A percentile compares a stretch with the other conserved stretches of the same genome.
Evolutionary conservation across 2,113 vertebrate species (phyloP).

Genomic region (Dryoscopus gambensis): DNA sequence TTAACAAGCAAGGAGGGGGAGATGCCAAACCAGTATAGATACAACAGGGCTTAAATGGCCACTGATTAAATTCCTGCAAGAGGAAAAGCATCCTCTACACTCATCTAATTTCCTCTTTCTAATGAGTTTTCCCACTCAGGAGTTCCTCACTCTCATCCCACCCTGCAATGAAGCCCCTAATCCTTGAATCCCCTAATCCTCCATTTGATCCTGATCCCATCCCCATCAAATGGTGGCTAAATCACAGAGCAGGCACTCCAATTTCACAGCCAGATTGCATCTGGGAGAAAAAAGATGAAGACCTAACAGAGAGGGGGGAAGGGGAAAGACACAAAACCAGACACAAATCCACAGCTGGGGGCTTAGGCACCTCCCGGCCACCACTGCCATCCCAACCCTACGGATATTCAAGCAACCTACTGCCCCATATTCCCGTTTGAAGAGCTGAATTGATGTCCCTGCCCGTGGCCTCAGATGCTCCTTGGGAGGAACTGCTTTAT

Average conservation of each 20-base stretch:
- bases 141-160: background rate
- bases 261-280: background rate
- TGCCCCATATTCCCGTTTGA: background rate
- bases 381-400: background rate
- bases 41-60: background rate
- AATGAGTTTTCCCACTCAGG: background rate
- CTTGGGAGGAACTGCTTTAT: background rate
- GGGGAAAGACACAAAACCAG: background rate
- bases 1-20: background rate
- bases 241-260: background rate
- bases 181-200: background rate
- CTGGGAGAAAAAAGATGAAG: background rate
- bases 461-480: background rate
- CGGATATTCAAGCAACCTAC: background rate
- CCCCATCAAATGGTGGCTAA: background rate
- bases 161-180: background rate
- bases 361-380: background rate
- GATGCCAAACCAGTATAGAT: background rate
- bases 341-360: background rate
- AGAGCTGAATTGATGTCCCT: background rate
- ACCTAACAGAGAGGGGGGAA: background rate
- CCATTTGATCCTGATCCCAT: background rate
- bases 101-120: background rate
- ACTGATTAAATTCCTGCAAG: background rate
- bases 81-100: background rate